phyloP scores from a whole-genome alignment of 2,888 invertebrate genomes.

The Listrodromus nycthemerus region DNA sequence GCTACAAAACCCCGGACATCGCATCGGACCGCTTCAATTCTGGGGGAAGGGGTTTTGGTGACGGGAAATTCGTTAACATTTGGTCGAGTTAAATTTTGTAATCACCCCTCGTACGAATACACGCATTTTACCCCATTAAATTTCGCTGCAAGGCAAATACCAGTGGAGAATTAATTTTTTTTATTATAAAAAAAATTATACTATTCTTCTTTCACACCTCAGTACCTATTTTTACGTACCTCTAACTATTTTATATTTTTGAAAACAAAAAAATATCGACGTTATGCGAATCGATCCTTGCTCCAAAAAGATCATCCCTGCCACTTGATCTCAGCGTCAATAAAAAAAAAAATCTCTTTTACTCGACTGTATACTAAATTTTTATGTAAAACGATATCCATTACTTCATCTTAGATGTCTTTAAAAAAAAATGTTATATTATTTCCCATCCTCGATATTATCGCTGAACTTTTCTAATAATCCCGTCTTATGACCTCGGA shows the following conservation, averaged over 20 bases:
- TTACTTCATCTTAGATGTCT: background rate
- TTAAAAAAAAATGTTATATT: background rate
- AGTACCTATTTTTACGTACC: no score
- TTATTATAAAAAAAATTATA: background rate
- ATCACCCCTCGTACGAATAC: constrained; percentile 3
- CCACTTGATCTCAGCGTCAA: no score
- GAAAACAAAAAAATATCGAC: no score
- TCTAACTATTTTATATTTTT: no score
- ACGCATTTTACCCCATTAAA: background rate
- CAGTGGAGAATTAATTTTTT: background rate
- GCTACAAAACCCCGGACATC: constrained; percentile 31
- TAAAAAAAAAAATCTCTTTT: no score
- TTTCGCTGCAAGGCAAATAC: background rate
- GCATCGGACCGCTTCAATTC: constrained; percentile 32
- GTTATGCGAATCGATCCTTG: no score
- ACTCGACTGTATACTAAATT: no score
- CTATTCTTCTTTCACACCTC: no score
- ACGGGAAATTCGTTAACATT: constrained; percentile 19
- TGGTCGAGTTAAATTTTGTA: constrained; percentile 18
- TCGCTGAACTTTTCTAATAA: background rate
- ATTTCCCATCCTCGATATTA: background rate
- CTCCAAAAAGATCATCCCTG: no score
- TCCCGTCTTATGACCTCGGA: background rate
- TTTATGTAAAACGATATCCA: background rate
- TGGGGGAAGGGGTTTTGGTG: constrained; percentile 15